A percentile compares a stretch with the other conserved stretches of the same genome.
Conservation (phyloP, 2,888 invertebrate genomes). For the Ormyrus pomaceus region DNA sequence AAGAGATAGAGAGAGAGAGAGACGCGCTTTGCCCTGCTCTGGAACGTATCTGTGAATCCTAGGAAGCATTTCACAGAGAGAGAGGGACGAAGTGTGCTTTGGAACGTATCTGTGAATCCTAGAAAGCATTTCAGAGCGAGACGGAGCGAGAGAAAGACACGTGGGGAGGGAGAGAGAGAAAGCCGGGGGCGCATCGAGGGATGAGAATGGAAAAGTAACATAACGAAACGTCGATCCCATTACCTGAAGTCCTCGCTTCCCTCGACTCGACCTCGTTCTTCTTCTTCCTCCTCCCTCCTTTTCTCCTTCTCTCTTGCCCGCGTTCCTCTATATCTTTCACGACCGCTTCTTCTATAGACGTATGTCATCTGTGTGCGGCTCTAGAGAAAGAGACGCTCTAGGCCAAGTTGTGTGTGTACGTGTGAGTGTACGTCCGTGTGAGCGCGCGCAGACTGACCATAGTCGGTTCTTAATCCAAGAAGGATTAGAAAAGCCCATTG, state of each 20-base stretch:
- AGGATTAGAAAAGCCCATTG: conserved; percentile 74
- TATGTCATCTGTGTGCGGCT: neutral
- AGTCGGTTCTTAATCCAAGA: conserved; percentile 72
- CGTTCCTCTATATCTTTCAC: neutral
- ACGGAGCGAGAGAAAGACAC: conserved; percentile 51
- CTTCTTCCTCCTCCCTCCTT: conserved; percentile 34
- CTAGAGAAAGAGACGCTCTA: neutral
- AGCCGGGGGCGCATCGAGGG: conserved; percentile 62
- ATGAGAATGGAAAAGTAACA: conserved; percentile 75
- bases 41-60: conserved; percentile 50
- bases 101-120: conserved; percentile 55
- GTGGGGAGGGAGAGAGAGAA: conserved; percentile 41
- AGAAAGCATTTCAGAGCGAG: conserved; percentile 49
- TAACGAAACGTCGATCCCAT: conserved; percentile 76
- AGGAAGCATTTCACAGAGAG: conserved; percentile 46
- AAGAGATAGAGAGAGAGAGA: conserved; percentile 57
- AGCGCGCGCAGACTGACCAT: conserved; percentile 52
- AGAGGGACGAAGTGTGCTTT: conserved; percentile 43
- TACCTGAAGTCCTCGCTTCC: conserved; percentile 67
- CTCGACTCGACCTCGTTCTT: conserved; percentile 50
- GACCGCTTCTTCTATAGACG: neutral
- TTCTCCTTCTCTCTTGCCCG: conserved; percentile 44
- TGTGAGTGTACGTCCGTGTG: neutral
- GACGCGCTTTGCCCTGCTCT: conserved; percentile 15
- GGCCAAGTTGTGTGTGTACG: neutral